phyloP scores from a whole-genome alignment of 2,888 invertebrate genomes.

The Didymodactylos carnosus region DNA sequence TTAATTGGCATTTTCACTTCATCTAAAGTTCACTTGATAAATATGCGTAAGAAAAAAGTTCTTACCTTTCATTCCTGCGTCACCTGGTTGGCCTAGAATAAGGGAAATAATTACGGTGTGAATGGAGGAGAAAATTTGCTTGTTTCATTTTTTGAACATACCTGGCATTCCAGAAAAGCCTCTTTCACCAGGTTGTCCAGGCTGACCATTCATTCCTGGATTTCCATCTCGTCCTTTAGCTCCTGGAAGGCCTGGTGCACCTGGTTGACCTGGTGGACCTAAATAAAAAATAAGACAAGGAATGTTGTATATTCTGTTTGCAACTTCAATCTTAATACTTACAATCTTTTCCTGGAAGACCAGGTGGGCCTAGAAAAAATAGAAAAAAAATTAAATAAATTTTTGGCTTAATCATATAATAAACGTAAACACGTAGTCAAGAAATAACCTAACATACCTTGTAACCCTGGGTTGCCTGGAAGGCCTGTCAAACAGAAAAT shows the following conservation, averaged over 20 bases:
- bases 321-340: neutral
- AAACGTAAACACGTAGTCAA: neutral
- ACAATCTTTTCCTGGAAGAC: neutral
- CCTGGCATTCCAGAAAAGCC: conserved; percentile 11
- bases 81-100: neutral
- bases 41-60: neutral
- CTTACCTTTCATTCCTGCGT: conserved; percentile 13
- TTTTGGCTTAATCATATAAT: no score
- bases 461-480: neutral
- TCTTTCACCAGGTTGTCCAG: conserved; percentile 5
- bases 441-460: neutral
- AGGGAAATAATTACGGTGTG: neutral
- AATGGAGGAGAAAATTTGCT: no score
- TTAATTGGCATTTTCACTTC: no score
- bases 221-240: conserved; percentile 7
- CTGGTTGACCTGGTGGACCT: conserved; percentile 3
- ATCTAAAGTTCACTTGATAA: no score
- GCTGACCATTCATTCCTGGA: conserved; percentile 1
- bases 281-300: neutral
- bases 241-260: conserved; percentile 13
- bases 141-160: neutral
- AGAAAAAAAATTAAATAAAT: no score
- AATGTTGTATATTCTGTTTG: neutral
- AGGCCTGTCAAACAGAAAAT: no score
- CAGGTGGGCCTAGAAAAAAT: neutral